Evolutionary conservation across 2,797 vertebrate genomes (phyloP).

Genomic region (Lacerta agilis): DNA sequence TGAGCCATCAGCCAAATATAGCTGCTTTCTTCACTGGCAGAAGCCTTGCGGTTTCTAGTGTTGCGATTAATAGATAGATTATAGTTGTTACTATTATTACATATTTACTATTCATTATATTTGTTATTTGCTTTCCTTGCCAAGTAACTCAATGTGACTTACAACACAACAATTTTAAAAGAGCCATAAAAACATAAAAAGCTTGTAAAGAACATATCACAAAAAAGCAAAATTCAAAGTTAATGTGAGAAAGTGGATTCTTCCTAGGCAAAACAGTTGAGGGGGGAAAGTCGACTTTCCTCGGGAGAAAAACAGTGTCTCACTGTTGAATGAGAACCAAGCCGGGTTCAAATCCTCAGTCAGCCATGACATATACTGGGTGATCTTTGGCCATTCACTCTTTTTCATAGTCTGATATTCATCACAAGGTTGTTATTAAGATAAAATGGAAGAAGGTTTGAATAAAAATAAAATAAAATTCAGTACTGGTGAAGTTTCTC

Average conservation of each 20-base stretch:
- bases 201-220: too few relatives aligned
- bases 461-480: neutral
- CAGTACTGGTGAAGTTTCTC: too few relatives aligned
- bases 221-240: neutral
- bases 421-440: neutral
- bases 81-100: neutral
- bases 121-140: too few relatives aligned
- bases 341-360: neutral
- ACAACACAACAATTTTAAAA: too few relatives aligned
- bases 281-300: neutral
- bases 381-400: neutral
- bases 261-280: neutral
- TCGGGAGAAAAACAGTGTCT: neutral
- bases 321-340: neutral
- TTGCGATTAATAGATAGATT: slow-evolving; percentile 52
- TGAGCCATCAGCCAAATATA: slow-evolving; percentile 60
- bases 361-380: too few relatives aligned
- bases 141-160: too few relatives aligned
- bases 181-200: too few relatives aligned
- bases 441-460: neutral
- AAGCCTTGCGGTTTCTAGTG: slow-evolving; percentile 54
- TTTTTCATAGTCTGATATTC: too few relatives aligned
- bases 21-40: slow-evolving; percentile 50
- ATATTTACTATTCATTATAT: too few relatives aligned
- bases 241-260: neutral